A percentile compares a stretch with the other conserved stretches of the same genome.
Conservation (phyloP, 2,888 invertebrate species). For the Tipula vernalis region DNA sequence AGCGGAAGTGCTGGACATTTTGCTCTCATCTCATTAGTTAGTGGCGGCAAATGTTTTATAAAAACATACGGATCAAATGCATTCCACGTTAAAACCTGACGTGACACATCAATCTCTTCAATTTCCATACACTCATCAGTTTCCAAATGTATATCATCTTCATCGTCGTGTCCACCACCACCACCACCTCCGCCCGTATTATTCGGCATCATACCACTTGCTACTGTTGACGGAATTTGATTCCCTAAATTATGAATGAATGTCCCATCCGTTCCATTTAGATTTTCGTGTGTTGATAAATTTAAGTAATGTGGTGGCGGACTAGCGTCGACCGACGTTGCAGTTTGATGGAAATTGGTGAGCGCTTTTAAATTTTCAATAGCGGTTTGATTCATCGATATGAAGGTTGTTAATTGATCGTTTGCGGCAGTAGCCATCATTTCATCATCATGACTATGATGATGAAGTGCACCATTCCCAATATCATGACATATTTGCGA, state of each 20-base stretch:
- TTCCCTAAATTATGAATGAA: neutral
- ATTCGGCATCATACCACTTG: neutral
- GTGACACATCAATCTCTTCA: constrained; percentile 21
- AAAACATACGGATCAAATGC: constrained; percentile 83
- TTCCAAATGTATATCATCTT: constrained; percentile 17
- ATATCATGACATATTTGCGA: constrained; percentile 5
- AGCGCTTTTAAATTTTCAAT: constrained; percentile 42
- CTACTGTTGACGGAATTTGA: neutral
- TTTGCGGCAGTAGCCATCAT: neutral
- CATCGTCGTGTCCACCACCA: neutral
- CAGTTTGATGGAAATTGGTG: constrained; percentile 32
- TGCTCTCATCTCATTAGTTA: constrained; percentile 61
- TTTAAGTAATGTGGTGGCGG: constrained; percentile 40
- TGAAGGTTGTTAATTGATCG: neutral
- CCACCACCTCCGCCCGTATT: neutral
- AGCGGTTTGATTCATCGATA: constrained; percentile 27
- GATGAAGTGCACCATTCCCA: neutral
- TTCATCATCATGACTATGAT: neutral
- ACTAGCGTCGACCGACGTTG: neutral
- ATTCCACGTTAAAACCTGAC: constrained; percentile 45
- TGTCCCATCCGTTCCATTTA: neutral
- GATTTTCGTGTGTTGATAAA: constrained; percentile 27
- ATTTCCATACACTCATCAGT: constrained; percentile 22
- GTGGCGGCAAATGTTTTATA: constrained; percentile 79
- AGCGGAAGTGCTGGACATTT: constrained; percentile 64